Conservation (phyloP, 1,140 invertebrate species). For the Cheumatopsyche charites region DNA sequence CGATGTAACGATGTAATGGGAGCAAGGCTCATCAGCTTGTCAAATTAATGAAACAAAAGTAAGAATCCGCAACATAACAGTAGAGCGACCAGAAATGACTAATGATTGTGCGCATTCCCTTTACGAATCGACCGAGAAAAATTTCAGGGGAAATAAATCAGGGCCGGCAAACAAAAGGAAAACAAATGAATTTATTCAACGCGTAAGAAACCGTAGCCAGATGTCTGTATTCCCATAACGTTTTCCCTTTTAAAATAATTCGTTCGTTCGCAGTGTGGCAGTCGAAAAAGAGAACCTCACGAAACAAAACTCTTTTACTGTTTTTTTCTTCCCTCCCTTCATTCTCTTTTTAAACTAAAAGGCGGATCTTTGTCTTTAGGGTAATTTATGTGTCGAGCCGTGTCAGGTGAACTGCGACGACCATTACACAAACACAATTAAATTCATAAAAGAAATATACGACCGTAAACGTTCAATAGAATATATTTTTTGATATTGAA, state of each 20-base stretch:
- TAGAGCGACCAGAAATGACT: conserved; percentile 27
- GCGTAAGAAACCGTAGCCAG: conserved; percentile 16
- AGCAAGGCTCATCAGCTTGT: too few species aligned
- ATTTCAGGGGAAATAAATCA: conserved; percentile 34
- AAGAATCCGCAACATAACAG: neutral
- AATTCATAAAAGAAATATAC: too few species aligned
- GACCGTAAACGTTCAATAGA: too few species aligned
- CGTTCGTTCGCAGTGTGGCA: neutral
- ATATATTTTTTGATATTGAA: too few species aligned
- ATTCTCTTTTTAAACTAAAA: neutral
- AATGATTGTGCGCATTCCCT: conserved; percentile 28
- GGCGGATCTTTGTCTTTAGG: conserved; percentile 1
- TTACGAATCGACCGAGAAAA: conserved; percentile 32
- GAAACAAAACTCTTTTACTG: conserved; percentile 14
- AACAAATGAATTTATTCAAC: conserved; percentile 39
- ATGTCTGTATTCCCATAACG: conserved; percentile 30
- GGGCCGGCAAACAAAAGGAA: conserved; percentile 30
- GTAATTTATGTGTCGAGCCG: conserved; percentile 19
- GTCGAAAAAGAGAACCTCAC: conserved; percentile 14
- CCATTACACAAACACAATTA: too few species aligned
- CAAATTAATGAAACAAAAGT: too few species aligned
- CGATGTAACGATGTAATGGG: too few species aligned
- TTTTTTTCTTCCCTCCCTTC: neutral
- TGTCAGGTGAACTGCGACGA: conserved; percentile 2
- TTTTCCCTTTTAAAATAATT: conserved; percentile 34